Evolutionary conservation across 2,888 invertebrate species (phyloP).

Genomic region (Smittia aterrima): DNA sequence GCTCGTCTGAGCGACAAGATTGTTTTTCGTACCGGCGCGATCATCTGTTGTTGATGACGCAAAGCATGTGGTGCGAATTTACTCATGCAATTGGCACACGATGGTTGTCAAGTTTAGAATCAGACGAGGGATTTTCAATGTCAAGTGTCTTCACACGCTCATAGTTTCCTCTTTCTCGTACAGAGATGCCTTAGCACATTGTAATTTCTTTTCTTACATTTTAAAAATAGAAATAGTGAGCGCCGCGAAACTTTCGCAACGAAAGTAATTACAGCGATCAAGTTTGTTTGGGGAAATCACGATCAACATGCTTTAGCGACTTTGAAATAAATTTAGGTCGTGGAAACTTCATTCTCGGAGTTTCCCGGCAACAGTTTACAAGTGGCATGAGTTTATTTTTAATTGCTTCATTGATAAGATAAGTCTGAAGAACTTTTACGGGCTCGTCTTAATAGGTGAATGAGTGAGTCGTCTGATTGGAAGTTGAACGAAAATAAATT

Average conservation of each 20-base stretch:
- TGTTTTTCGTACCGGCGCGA: constrained; percentile 1
- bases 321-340: background rate
- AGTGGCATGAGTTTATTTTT: no score
- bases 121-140: background rate
- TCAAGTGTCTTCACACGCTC: background rate
- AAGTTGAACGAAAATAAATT: no score
- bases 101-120: background rate
- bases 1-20: constrained; percentile 8
- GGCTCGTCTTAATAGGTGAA: no score
- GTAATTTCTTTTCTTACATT: constrained; percentile 1
- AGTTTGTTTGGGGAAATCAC: background rate
- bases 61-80: background rate
- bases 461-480: no score
- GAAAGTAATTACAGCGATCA: background rate
- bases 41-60: constrained; percentile 20
- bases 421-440: background rate
- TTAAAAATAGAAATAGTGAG: constrained; percentile 1
- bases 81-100: background rate
- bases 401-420: background rate
- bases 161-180: background rate
- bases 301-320: background rate
- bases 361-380: no score
- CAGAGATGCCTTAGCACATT: background rate
- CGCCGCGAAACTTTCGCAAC: background rate
- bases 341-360: no score